These are phyloP conservation scores for Theristus sp. DNA, from an alignment of 2,888 invertebrate species.

Conservation along the genomic window DNA sequence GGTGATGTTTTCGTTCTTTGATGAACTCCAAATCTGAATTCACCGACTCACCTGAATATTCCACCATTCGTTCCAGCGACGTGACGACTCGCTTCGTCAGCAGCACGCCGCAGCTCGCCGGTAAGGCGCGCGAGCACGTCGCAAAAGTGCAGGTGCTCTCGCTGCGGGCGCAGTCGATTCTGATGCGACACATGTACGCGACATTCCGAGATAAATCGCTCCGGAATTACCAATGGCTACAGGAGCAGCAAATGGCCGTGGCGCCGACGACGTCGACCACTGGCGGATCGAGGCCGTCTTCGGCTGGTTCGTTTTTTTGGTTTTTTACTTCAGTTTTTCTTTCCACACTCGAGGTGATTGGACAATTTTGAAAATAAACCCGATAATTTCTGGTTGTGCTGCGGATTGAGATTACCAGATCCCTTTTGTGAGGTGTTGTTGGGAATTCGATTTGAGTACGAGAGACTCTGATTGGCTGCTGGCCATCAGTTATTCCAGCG, in stretches of 20 bases:
- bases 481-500: too few species aligned
- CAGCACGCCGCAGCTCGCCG: not conserved
- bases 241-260: not conserved
- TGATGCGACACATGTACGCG: not conserved
- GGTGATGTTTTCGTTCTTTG: too few species aligned
- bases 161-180: not conserved
- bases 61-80: not conserved
- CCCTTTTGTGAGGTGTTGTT: too few species aligned
- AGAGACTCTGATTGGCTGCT: too few species aligned
- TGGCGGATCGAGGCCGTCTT: not conserved
- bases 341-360: too few species aligned
- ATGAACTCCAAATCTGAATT: too few species aligned
- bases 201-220: not conserved
- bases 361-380: too few species aligned
- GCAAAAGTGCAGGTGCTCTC: not conserved
- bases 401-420: too few species aligned
- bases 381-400: too few species aligned
- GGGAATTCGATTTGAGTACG: too few species aligned
- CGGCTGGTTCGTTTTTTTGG: too few species aligned
- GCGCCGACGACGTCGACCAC: not conserved
- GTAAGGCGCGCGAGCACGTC: not conserved
- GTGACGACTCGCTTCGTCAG: not conserved
- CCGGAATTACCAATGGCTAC: not conserved
- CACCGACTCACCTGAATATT: not conserved
- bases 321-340: too few species aligned